Conservation (phyloP, 2,797 vertebrate genomes). For the Morelia viridis region DNA sequence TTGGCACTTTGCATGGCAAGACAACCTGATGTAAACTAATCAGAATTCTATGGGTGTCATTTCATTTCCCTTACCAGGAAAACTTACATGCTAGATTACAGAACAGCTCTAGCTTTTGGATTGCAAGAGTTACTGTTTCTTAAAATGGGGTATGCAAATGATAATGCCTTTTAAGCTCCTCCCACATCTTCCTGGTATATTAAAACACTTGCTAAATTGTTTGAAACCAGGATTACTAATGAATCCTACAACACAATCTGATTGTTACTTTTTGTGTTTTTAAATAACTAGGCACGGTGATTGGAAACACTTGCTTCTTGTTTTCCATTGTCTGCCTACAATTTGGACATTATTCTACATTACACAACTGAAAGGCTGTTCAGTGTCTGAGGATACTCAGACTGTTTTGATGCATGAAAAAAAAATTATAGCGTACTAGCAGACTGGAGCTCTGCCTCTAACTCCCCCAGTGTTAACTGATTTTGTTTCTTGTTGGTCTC, state of each 20-base stretch:
- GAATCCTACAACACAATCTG: not conserved
- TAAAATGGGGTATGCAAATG: not conserved
- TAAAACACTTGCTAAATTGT: conserved; percentile 9
- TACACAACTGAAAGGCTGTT: not conserved
- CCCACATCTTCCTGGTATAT: not conserved
- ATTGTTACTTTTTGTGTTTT: not conserved
- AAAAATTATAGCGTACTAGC: not conserved
- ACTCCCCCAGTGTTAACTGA: not conserved
- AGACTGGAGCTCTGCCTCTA: not conserved
- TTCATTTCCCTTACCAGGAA: not conserved
- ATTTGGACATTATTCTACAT: not conserved
- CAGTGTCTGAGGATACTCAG: not conserved
- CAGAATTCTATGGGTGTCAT: no score
- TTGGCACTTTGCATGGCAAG: not conserved
- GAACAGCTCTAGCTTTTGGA: not conserved
- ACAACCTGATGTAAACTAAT: not conserved
- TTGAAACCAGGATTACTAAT: not conserved
- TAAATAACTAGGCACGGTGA: not conserved
- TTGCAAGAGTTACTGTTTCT: not conserved
- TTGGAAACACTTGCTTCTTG: conserved; percentile 4
- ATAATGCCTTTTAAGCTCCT: not conserved
- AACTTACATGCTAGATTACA: not conserved
- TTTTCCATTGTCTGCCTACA: not conserved
- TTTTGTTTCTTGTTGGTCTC: not conserved
- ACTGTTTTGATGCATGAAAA: not conserved